Percentiles rank a stretch among this genome's conserved stretches.
These are phyloP conservation scores for Hydropsyche tenuis DNA, from an alignment of 1,140 invertebrate species.

Conservation along the genomic window DNA sequence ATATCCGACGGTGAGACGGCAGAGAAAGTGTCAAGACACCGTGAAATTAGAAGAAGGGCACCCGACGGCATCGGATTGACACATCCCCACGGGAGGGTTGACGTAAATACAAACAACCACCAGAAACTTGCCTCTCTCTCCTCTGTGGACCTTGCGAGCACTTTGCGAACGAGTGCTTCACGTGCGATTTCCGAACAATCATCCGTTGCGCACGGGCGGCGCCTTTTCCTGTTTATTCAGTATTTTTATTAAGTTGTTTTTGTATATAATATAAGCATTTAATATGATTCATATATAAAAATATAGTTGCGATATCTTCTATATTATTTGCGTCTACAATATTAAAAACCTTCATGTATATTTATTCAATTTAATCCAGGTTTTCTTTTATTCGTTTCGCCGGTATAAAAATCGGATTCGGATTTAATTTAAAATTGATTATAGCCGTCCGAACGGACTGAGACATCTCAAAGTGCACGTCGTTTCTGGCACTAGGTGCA, in stretches of 20 bases:
- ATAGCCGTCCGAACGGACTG: background rate
- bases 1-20: constrained; percentile 25
- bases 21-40: constrained; percentile 42
- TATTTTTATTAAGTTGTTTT: background rate
- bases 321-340: too few relatives aligned
- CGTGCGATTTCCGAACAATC: constrained; percentile 22
- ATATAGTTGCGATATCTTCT: too few relatives aligned
- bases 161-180: constrained; percentile 19
- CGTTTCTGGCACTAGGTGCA: background rate
- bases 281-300: too few relatives aligned
- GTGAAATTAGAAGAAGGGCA: constrained; percentile 44
- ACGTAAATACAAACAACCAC: constrained; percentile 42
- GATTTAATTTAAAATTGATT: constrained; percentile 16
- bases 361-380: background rate
- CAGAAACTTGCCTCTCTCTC: constrained; percentile 25
- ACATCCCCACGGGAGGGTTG: constrained; percentile 33
- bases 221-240: background rate
- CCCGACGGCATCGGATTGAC: constrained; percentile 43
- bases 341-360: background rate
- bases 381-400: background rate
- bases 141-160: background rate
- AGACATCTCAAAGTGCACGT: constrained; percentile 14
- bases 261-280: too few relatives aligned
- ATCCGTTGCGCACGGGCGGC: background rate
- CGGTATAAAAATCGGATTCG: background rate